Evolutionary conservation across 1,140 invertebrate species (phyloP).

Genomic region (Drosophila murphyi): DNA sequence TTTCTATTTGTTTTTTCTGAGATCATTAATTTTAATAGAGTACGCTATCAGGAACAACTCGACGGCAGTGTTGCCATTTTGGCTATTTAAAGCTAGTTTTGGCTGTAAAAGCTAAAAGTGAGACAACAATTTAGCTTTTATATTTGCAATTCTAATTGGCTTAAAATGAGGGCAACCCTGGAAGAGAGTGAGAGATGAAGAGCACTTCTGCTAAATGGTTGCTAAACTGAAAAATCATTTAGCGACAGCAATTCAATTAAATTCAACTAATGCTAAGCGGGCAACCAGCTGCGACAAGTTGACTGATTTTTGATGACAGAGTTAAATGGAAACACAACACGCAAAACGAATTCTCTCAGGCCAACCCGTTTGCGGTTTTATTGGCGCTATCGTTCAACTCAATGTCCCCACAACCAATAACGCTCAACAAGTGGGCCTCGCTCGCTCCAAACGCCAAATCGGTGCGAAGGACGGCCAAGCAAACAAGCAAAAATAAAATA

Average conservation of each 20-base stretch:
- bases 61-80: background rate
- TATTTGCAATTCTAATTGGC: background rate
- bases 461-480: conserved; percentile 69
- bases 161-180: background rate
- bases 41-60: conserved; percentile 13
- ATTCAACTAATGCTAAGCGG: conserved; percentile 55
- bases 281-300: background rate
- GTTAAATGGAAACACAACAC: conserved; percentile 62
- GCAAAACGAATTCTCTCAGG: conserved; percentile 15
- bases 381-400: conserved; percentile 18
- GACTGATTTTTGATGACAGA: conserved; percentile 37
- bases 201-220: conserved; percentile 19
- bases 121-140: background rate
- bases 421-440: conserved; percentile 68
- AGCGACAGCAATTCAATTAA: conserved; percentile 66
- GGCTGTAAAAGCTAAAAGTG: no score
- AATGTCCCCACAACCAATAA: conserved; percentile 33
- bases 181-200: background rate
- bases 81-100: background rate
- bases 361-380: conserved; percentile 53
- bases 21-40: conserved; percentile 53
- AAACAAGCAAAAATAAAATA: no score
- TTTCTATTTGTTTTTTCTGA: conserved; percentile 40
- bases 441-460: conserved; percentile 55
- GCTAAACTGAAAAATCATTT: conserved; percentile 63